A percentile compares a stretch with the other conserved stretches of the same genome.
Conservation (phyloP, 2,797 vertebrate genomes). For the Rhinatrema bivittatum region DNA sequence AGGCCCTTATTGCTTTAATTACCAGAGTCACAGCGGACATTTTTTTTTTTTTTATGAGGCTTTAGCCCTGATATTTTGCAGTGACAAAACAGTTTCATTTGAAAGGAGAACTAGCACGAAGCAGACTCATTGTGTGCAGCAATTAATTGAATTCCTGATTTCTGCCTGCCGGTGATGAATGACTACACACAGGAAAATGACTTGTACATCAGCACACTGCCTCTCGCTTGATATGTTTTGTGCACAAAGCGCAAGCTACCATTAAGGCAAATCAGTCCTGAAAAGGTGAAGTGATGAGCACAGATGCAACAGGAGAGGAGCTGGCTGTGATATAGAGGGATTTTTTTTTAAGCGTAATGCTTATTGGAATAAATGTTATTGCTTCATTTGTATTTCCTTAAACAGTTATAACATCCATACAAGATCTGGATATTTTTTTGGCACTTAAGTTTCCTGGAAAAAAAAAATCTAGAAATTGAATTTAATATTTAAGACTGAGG, state of each 20-base stretch:
- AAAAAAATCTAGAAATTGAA: no score
- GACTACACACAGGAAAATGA: slow-evolving; percentile 42
- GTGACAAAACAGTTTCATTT: slow-evolving; percentile 56
- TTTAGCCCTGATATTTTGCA: slow-evolving; percentile 44
- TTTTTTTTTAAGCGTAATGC: no score
- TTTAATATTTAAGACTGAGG: no score
- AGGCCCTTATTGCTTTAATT: slow-evolving; percentile 50
- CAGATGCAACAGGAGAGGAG: no score
- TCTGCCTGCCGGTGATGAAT: slow-evolving; percentile 45
- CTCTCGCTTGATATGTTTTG: slow-evolving; percentile 47
- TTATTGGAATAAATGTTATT: no score
- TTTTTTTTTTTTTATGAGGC: slow-evolving; percentile 56
- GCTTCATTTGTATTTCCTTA: no score
- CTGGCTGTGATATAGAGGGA: no score
- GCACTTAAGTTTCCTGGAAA: no score
- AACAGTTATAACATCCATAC: no score
- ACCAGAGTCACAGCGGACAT: slow-evolving; percentile 52
- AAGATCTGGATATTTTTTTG: no score
- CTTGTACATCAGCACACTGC: slow-evolving; percentile 33
- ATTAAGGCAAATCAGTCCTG: no score
- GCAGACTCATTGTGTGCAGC: slow-evolving; percentile 39
- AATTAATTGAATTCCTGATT: slow-evolving; percentile 55
- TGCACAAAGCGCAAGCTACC: slow-evolving; percentile 29
- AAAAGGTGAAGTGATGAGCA: no score
- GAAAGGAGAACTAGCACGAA: slow-evolving; percentile 48